A percentile compares a stretch with the other conserved stretches of the same genome.
phyloP scores from a whole-genome alignment of 2,113 vertebrate species.

The Myiozetetes cayanensis region DNA sequence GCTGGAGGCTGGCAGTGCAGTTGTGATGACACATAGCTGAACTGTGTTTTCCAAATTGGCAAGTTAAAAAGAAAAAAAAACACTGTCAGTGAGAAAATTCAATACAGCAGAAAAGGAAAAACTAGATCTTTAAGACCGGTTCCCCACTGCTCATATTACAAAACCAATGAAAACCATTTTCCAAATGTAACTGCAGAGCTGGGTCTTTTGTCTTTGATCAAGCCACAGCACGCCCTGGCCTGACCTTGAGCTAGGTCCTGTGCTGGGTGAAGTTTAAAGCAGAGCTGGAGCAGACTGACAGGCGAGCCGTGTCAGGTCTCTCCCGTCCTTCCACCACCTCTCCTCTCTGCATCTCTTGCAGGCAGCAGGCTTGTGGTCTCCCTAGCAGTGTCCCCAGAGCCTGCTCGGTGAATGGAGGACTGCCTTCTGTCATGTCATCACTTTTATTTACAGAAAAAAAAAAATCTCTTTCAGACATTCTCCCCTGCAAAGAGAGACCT shows the following conservation, averaged over 20 bases:
- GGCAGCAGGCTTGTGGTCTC: fast-evolving
- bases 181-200: not conserved
- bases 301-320: not conserved
- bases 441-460: not conserved
- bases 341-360: not conserved
- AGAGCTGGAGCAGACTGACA: not conserved
- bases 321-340: not conserved
- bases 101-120: not conserved
- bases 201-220: not conserved
- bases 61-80: not conserved
- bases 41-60: not conserved
- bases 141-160: not conserved
- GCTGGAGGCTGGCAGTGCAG: not conserved
- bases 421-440: not conserved
- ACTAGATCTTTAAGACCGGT: not conserved
- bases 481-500: not conserved
- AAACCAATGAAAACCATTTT: not conserved
- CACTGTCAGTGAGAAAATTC: not conserved
- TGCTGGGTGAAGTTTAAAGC: not conserved
- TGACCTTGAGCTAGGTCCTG: not conserved
- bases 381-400: not conserved
- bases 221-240: fast-evolving
- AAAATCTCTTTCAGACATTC: not conserved
- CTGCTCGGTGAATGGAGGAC: fast-evolving
- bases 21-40: not conserved